These are phyloP conservation scores for Siderastrea siderea DNA, from an alignment of 92 coral and sea anemone genomes.

Conservation along the genomic window DNA sequence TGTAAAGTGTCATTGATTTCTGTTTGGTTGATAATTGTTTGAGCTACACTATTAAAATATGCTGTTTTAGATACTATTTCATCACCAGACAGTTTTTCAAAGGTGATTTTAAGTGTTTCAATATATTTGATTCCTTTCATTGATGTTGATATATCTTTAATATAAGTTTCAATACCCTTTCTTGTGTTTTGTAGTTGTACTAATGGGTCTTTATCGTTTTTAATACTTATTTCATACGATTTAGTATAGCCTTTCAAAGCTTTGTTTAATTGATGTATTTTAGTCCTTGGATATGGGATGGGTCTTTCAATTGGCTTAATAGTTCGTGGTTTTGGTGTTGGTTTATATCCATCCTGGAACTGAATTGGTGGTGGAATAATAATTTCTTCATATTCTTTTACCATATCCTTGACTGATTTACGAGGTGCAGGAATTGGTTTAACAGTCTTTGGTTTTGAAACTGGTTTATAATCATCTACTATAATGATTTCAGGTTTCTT, in stretches of 20 bases:
- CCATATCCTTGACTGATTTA: background rate
- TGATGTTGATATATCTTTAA: background rate
- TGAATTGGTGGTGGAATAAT: background rate
- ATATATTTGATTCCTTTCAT: background rate
- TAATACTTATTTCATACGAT: background rate
- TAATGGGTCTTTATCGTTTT: background rate
- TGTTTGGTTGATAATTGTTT: background rate
- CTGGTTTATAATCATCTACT: no score
- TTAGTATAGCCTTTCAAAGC: background rate
- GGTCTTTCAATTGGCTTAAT: background rate
- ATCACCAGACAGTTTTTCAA: background rate
- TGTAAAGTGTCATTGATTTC: background rate
- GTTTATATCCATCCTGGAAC: background rate
- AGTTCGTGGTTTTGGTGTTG: background rate
- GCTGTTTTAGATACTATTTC: background rate
- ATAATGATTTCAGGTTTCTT: background rate
- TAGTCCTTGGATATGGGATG: background rate
- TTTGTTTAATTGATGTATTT: background rate
- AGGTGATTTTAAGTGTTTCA: background rate
- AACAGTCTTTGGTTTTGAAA: background rate
- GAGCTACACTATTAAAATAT: background rate
- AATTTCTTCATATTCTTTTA: background rate
- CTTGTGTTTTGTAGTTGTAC: no score
- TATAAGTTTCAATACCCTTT: background rate
- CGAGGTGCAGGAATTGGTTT: no score